Conservation (phyloP, 1,140 invertebrate species). For the Planococcus citri region DNA sequence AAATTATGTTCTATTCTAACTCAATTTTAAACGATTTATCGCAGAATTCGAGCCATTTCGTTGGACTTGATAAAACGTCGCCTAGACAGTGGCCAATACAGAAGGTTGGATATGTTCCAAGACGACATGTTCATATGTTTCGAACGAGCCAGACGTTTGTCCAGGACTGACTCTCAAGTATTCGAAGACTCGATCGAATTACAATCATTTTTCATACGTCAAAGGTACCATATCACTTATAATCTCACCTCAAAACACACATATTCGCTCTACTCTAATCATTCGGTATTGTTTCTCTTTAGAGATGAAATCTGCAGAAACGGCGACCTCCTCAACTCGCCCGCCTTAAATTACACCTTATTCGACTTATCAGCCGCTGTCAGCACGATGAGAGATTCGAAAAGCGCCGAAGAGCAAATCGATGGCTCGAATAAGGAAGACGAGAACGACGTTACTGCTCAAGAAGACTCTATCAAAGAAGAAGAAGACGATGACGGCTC, state of each 20-base stretch:
- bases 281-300: constrained; percentile 2
- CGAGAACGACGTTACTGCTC: constrained; percentile 8
- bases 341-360: constrained; percentile 68
- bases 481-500: constrained; percentile 23
- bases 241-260: neutral
- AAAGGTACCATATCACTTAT: too few relatives aligned
- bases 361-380: constrained; percentile 52
- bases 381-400: constrained; percentile 26
- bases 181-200: constrained; percentile 92
- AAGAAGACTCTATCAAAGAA: constrained; percentile 6
- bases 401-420: constrained; percentile 28
- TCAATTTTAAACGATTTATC: neutral
- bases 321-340: constrained; percentile 69
- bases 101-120: constrained; percentile 87
- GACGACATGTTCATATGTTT: constrained; percentile 91
- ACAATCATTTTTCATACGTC: constrained; percentile 80
- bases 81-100: constrained; percentile 76
- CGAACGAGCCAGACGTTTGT: constrained; percentile 72
- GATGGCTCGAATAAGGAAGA: constrained; percentile 31
- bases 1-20: too few relatives aligned
- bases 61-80: constrained; percentile 73
- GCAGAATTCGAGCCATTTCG: constrained; percentile 60
- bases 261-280: neutral
- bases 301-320: constrained; percentile 56
- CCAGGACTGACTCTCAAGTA: constrained; percentile 81